A percentile compares a stretch with the other conserved stretches of the same genome.
These are phyloP conservation scores for Stichodactyla mertensii DNA, from an alignment of 64 coral and sea anemone genomes.

Conservation along the genomic window DNA sequence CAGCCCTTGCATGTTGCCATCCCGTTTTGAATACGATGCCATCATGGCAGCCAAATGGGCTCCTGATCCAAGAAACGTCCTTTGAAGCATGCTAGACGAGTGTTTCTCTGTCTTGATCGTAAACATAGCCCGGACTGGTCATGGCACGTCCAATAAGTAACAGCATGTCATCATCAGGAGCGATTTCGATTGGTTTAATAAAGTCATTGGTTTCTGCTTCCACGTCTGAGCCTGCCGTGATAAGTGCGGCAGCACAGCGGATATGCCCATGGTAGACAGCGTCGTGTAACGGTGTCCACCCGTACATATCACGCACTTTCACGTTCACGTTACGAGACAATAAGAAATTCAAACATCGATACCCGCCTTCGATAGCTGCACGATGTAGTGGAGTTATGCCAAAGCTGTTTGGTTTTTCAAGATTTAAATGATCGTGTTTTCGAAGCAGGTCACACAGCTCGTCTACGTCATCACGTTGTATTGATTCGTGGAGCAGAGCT, in stretches of 20 bases:
- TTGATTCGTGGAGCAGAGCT: slow-evolving; percentile 4
- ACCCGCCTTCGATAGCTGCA: slow-evolving; percentile 56
- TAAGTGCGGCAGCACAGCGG: slow-evolving; percentile 58
- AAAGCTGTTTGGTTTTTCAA: slow-evolving; percentile 29
- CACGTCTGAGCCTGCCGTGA: slow-evolving; percentile 54
- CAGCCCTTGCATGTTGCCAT: too few relatives aligned
- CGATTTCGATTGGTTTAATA: slow-evolving; percentile 67
- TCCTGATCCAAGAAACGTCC: neutral
- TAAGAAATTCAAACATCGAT: slow-evolving; percentile 55
- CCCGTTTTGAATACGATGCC: too few relatives aligned
- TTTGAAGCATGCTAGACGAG: slow-evolving; percentile 30
- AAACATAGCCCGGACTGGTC: slow-evolving; percentile 24
- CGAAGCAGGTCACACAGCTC: slow-evolving; percentile 39
- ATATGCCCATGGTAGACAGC: slow-evolving; percentile 69
- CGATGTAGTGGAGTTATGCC: slow-evolving; percentile 57
- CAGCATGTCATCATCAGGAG: slow-evolving; percentile 54
- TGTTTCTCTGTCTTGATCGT: slow-evolving; percentile 65
- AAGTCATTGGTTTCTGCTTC: slow-evolving; percentile 67
- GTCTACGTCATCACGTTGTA: slow-evolving; percentile 40
- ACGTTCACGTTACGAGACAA: slow-evolving; percentile 44
- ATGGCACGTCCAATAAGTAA: slow-evolving; percentile 62
- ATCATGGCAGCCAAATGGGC: too few relatives aligned
- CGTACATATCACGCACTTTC: slow-evolving; percentile 49
- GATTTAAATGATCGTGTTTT: slow-evolving; percentile 4
- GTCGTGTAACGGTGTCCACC: slow-evolving; percentile 75